A percentile compares a stretch with the other conserved stretches of the same genome.
Conservation (phyloP, 2,113 vertebrate species). For the Sterrhoptilus dennistouni region DNA sequence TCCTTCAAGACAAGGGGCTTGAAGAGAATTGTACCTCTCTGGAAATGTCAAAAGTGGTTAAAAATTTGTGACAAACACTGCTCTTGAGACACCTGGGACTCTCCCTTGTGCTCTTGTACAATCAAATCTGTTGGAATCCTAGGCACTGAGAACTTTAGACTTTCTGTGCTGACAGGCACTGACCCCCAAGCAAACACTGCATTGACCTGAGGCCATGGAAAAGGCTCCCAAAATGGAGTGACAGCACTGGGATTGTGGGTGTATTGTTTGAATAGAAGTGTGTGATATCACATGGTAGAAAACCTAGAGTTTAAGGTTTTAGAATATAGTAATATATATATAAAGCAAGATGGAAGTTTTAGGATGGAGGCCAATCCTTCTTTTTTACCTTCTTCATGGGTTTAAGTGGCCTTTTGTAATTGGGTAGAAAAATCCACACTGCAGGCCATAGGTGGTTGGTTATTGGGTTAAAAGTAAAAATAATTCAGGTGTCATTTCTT, state of each 20-base stretch:
- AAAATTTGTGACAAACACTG: background rate
- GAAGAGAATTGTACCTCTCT: background rate
- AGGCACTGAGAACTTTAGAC: background rate
- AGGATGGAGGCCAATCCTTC: background rate
- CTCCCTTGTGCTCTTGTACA: background rate
- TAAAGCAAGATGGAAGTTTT: background rate
- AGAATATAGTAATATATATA: background rate
- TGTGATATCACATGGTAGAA: background rate
- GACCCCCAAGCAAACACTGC: background rate
- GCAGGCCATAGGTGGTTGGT: background rate
- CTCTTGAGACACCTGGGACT: background rate
- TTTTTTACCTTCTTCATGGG: background rate
- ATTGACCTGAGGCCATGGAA: background rate
- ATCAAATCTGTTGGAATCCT: background rate
- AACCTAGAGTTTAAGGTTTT: background rate
- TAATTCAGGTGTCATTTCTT: background rate
- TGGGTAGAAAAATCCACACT: background rate
- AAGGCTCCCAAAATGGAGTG: background rate
- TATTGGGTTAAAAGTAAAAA: background rate
- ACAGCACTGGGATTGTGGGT: background rate
- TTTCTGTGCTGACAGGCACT: background rate
- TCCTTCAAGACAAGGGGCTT: background rate
- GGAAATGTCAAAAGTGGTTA: background rate
- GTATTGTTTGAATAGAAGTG: background rate
- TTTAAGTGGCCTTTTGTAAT: background rate